Conservation (phyloP, 1,140 invertebrate genomes). For the Orussus abietinus region DNA sequence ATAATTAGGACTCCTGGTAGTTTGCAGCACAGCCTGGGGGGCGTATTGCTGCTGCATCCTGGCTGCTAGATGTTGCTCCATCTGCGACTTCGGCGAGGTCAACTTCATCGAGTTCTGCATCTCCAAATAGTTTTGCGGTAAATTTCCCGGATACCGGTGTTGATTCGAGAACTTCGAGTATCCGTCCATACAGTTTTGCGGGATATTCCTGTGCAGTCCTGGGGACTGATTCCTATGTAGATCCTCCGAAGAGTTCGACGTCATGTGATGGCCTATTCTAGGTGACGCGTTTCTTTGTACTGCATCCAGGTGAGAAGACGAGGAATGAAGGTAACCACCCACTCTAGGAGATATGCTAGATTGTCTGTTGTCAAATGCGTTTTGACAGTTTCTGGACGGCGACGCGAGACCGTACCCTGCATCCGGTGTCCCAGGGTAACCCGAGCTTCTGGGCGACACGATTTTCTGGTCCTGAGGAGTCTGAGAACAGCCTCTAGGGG, state of each 20-base stretch:
- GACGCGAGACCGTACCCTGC: conserved; percentile 34
- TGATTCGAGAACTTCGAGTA: neutral
- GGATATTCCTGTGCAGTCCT: neutral
- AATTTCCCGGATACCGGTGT: conserved; percentile 16
- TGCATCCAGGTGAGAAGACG: conserved; percentile 25
- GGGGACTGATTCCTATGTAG: conserved; percentile 27
- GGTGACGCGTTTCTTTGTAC: conserved; percentile 23
- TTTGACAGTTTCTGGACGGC: conserved; percentile 32
- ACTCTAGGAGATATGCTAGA: conserved; percentile 33
- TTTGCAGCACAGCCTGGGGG: conserved; percentile 17
- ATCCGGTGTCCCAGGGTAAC: conserved; percentile 28
- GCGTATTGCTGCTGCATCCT: conserved; percentile 22
- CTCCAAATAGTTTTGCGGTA: conserved; percentile 24
- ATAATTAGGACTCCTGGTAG: conserved; percentile 15
- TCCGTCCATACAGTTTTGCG: neutral
- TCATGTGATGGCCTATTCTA: conserved; percentile 15
- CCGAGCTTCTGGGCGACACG: conserved; percentile 31
- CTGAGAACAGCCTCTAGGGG: conserved; percentile 29
- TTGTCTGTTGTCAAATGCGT: conserved; percentile 31
- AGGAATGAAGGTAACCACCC: conserved; percentile 26
- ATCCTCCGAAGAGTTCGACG: conserved; percentile 4
- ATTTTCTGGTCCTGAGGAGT: conserved; percentile 35
- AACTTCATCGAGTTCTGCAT: conserved; percentile 18
- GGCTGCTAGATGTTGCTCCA: conserved; percentile 20
- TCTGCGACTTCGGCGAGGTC: conserved; percentile 20